Conservation (phyloP, 2,888 invertebrate genomes). For the Ophion ventricosus region DNA sequence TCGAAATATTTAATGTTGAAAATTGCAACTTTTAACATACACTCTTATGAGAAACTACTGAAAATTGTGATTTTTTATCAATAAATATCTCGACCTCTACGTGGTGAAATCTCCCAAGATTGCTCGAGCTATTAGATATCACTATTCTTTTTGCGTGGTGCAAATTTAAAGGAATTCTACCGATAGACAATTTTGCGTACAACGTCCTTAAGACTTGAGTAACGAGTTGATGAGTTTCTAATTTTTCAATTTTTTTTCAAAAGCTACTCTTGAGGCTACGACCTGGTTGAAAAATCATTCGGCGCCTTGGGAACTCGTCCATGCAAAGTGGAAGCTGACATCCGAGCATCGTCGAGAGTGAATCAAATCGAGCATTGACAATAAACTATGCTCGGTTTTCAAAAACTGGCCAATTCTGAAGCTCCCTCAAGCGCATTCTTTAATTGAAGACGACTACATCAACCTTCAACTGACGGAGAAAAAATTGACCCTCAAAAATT, state of each 20-base stretch:
- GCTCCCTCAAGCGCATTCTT: neutral
- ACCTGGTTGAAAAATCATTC: slow-evolving; percentile 14
- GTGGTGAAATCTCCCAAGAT: too few relatives aligned
- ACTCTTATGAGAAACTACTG: too few relatives aligned
- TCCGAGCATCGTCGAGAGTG: neutral
- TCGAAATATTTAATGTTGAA: too few relatives aligned
- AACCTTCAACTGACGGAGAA: neutral
- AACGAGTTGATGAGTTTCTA: neutral
- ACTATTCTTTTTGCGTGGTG: too few relatives aligned
- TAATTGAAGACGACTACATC: slow-evolving; percentile 4
- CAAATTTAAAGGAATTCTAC: too few relatives aligned
- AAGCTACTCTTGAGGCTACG: slow-evolving; percentile 1
- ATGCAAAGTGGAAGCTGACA: slow-evolving; percentile 8
- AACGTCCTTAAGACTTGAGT: too few relatives aligned
- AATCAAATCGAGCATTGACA: neutral
- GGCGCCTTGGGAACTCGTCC: slow-evolving; percentile 26
- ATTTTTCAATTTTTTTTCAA: slow-evolving; percentile 2
- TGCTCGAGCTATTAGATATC: too few relatives aligned
- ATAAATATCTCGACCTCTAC: too few relatives aligned
- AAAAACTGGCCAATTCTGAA: slow-evolving; percentile 24
- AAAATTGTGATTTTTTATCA: too few relatives aligned
- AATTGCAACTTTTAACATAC: too few relatives aligned
- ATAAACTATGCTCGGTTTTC: slow-evolving; percentile 3
- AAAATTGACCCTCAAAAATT: neutral
- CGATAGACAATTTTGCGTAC: too few relatives aligned